Percentiles rank a stretch among this genome's conserved stretches.
Evolutionary conservation across 2,797 vertebrate genomes (phyloP).

Genomic region (Acipenser ruthenus): DNA sequence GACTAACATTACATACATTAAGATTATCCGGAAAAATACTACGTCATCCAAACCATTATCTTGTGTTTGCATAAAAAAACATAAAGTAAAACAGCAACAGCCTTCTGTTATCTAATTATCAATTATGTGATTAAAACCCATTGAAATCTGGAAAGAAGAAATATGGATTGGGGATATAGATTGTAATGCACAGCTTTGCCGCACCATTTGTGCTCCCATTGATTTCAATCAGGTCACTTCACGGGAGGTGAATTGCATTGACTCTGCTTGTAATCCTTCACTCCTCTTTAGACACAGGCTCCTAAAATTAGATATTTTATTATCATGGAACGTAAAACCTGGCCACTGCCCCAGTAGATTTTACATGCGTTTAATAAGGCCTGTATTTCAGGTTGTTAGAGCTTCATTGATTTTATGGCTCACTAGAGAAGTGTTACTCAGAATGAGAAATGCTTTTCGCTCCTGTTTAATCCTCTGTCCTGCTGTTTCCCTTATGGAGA

Average conservation of each 20-base stretch:
- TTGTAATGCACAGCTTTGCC: slow-evolving; percentile 6
- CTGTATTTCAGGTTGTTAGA: slow-evolving; percentile 4
- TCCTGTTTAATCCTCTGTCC: background rate
- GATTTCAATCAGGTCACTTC: slow-evolving; percentile 5
- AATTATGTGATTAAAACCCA: background rate
- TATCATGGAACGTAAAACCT: slow-evolving; percentile 3
- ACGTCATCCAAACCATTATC: no score
- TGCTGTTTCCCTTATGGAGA: background rate
- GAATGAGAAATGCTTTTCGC: background rate
- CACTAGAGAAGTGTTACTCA: background rate
- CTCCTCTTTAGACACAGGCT: background rate
- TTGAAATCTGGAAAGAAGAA: background rate
- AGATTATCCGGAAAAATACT: no score
- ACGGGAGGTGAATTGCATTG: background rate
- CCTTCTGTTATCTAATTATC: no score
- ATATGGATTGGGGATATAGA: slow-evolving; percentile 5
- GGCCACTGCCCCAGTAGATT: background rate
- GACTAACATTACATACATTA: no score
- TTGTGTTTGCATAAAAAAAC: no score
- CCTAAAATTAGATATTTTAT: slow-evolving; percentile 1
- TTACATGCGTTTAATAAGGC: background rate
- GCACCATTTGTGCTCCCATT: slow-evolving; percentile 8
- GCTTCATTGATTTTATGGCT: slow-evolving; percentile 15
- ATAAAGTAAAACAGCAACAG: no score
- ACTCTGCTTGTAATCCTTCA: background rate